These are phyloP conservation scores for Chironomus riparius DNA, from an alignment of 2,888 invertebrate species.

Conservation along the genomic window DNA sequence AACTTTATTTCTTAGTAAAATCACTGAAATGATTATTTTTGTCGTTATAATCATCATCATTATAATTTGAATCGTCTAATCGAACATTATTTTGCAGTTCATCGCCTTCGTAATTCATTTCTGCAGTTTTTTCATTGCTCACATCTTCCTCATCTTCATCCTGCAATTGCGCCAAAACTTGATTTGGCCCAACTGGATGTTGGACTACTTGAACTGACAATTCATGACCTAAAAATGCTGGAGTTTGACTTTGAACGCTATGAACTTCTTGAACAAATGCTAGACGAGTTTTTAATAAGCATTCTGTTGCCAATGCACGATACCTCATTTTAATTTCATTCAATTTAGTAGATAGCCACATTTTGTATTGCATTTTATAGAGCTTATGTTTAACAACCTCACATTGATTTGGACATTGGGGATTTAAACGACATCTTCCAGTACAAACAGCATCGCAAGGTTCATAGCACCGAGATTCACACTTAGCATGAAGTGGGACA, in stretches of 20 bases:
- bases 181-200: too few relatives aligned
- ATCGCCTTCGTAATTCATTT: not conserved
- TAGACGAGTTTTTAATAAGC: conserved; percentile 2
- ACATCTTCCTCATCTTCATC: not conserved
- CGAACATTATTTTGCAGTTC: not conserved
- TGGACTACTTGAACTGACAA: too few relatives aligned
- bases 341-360: conserved; percentile 19
- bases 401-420: conserved; percentile 26
- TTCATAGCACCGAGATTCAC: conserved; percentile 24
- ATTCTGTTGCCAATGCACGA: conserved; percentile 11
- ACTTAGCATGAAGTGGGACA: not conserved
- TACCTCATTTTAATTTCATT: conserved; percentile 23
- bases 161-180: not conserved
- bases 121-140: not conserved
- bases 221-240: too few relatives aligned
- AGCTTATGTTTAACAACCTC: not conserved
- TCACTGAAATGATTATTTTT: too few relatives aligned
- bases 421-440: conserved; percentile 12
- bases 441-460: conserved; percentile 23
- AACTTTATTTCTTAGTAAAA: too few relatives aligned
- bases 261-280: conserved; percentile 18
- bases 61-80: too few relatives aligned
- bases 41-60: too few relatives aligned
- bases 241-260: not conserved
- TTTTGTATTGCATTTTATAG: conserved; percentile 1